Evolutionary conservation across 1,140 invertebrate species (phyloP), one percentile per base, ranked within the genome.

Genomic region (Galleria mellonella): DNA sequence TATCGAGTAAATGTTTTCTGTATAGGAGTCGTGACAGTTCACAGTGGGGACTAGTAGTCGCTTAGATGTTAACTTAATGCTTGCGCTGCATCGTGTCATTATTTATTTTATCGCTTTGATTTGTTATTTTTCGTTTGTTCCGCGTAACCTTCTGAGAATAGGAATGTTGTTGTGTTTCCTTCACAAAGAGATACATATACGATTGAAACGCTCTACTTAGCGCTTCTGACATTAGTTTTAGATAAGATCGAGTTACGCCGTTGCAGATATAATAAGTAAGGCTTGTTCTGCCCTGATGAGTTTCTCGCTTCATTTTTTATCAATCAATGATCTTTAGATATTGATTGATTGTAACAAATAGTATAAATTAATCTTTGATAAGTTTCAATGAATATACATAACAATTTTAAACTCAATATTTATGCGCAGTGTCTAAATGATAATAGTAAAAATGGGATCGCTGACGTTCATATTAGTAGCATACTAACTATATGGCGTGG

Each of bases 11-110:
- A 68, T 61, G 64, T 72, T 66, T 62, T 60, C 51, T 66, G 57
- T 72, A 57, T 64, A 55, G 58, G 62, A 72, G 59, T 73, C 64
- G 63, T 75, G 66, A 70, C 57, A 63, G 49, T 56, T 58, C 45
- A 55, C 43, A 54, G 59, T 63, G 57, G 58, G 49, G 47, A 55
- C 54, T 23, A 23, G 17, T 23, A 23, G 17, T 46, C 40, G 36
- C 37, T 42, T 31, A 35, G 59, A 57, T 62, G 60, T 57, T 46
- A 54, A 46, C 40, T 43, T 36, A 48, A 54, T 33, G 53, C 43
- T 37, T 46, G 4, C 43, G 46, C 51, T 51, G 13, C 17, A 23
- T 43, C 11, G 51, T 50, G 52, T 56, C 46, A 54, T 13, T 36
- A 13, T 23, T 23, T 23, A 23, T 14, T 33, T 56, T 47, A 27